A percentile compares a stretch with the other conserved stretches of the same genome.
Conservation (phyloP, 2,797 vertebrate genomes). For the Melanotaenia nigrans region DNA sequence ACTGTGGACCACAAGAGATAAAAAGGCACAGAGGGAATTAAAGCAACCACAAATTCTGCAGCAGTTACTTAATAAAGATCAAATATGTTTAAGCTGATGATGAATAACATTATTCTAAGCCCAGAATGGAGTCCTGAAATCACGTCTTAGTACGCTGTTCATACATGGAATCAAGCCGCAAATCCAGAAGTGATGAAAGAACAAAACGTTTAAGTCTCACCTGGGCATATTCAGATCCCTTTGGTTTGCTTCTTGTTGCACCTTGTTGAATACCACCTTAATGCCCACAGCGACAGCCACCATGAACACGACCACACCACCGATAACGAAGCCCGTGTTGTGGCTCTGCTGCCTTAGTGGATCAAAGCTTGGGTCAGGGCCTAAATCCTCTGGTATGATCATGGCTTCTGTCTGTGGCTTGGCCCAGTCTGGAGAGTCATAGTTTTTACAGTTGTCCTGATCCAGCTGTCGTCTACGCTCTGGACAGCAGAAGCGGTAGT, state of each 20-base stretch:
- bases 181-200: constrained; percentile 9
- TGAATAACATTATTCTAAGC: constrained; percentile 59
- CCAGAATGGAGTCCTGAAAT: constrained; percentile 57
- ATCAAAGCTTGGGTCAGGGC: constrained; percentile 79
- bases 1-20: constrained; percentile 14
- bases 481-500: constrained; percentile 95
- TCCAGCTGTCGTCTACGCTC: constrained; percentile 87
- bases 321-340: constrained; percentile 92
- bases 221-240: constrained; percentile 93
- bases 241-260: constrained; percentile 89
- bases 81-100: constrained; percentile 65
- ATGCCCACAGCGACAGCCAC: constrained; percentile 90
- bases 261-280: constrained; percentile 94
- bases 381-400: constrained; percentile 65
- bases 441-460: constrained; percentile 89
- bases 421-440: constrained; percentile 90
- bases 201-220: constrained; percentile 66
- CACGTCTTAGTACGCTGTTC: constrained; percentile 40
- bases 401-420: constrained; percentile 85
- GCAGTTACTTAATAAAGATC: constrained; percentile 51
- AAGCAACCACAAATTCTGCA: constrained; percentile 39
- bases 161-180: constrained; percentile 22
- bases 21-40: constrained; percentile 41
- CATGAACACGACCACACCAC: constrained; percentile 92
- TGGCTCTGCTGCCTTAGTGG: constrained; percentile 86